These are phyloP conservation scores for Palloptera scutellata DNA, from an alignment of 2,888 invertebrate species.

Conservation along the genomic window DNA sequence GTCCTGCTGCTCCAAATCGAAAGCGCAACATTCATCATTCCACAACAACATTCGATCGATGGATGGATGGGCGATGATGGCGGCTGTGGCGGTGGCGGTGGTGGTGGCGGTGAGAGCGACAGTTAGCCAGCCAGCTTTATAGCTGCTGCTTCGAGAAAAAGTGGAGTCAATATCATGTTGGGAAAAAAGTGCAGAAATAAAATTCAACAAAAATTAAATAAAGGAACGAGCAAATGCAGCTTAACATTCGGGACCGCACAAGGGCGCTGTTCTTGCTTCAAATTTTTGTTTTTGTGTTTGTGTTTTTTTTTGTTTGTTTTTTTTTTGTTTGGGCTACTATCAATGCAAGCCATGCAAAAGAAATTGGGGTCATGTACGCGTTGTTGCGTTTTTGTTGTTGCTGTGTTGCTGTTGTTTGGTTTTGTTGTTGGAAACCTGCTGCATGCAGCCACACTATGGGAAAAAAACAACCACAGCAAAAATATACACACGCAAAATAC, in stretches of 20 bases:
- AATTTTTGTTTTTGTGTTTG: no score
- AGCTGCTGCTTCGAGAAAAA: not conserved
- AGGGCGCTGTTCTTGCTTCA: not conserved
- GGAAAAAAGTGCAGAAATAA: not conserved
- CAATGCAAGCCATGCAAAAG: constrained; percentile 26
- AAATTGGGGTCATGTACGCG: constrained; percentile 48
- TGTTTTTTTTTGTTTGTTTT: no score
- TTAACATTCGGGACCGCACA: constrained; percentile 5
- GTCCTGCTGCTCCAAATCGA: constrained; percentile 61
- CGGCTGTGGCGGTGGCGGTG: not conserved
- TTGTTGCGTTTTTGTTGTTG: no score
- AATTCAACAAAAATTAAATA: constrained; percentile 4
- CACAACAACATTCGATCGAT: constrained; percentile 1
- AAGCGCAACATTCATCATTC: constrained; percentile 55
- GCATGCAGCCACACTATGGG: no score
- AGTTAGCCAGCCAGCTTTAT: not conserved
- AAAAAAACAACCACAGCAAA: no score
- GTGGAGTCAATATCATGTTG: not conserved
- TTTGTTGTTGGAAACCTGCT: no score
- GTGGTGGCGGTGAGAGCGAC: not conserved
- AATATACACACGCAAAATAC: no score
- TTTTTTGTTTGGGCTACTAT: not conserved
- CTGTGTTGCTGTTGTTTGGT: no score
- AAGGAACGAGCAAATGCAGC: constrained; percentile 10
- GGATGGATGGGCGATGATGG: not conserved